These are phyloP conservation scores for Perithous albicinctus DNA, from an alignment of 2,888 invertebrate genomes.

Conservation along the genomic window DNA sequence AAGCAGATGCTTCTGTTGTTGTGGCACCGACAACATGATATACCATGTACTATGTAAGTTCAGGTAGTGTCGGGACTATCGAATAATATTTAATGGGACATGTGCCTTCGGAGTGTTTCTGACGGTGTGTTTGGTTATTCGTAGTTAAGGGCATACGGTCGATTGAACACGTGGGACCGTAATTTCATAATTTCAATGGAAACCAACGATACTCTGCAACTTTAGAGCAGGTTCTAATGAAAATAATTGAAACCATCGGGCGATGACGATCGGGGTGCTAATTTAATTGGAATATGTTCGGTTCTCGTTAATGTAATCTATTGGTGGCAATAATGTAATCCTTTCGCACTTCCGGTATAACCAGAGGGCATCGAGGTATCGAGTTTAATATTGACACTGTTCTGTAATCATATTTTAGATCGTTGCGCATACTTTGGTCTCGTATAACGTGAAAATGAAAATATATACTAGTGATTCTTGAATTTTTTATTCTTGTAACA, in stretches of 20 bases:
- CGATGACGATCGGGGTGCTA: not conserved
- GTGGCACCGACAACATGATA: no score
- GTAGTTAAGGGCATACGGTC: conserved; percentile 3
- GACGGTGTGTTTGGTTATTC: not conserved
- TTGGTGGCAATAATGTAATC: not conserved
- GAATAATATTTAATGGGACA: not conserved
- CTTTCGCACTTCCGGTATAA: not conserved
- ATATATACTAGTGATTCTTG: no score
- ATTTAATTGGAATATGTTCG: conserved; percentile 30
- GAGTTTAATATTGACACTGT: not conserved
- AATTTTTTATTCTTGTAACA: no score
- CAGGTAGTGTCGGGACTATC: not conserved
- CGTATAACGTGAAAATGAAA: not conserved
- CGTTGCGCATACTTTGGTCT: not conserved
- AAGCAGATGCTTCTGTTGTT: not conserved
- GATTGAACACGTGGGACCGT: conserved; percentile 12
- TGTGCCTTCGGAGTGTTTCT: not conserved
- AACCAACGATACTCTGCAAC: not conserved
- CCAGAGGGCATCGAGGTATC: not conserved
- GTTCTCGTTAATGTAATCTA: not conserved
- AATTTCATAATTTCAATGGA: not conserved
- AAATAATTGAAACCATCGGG: conserved; percentile 11
- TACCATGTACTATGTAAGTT: not conserved
- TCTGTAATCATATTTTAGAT: not conserved
- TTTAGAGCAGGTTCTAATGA: not conserved